Base-by-base conservation (phyloP, 2,888 invertebrate species). In the Strigamia transsilvanica region DNA sequence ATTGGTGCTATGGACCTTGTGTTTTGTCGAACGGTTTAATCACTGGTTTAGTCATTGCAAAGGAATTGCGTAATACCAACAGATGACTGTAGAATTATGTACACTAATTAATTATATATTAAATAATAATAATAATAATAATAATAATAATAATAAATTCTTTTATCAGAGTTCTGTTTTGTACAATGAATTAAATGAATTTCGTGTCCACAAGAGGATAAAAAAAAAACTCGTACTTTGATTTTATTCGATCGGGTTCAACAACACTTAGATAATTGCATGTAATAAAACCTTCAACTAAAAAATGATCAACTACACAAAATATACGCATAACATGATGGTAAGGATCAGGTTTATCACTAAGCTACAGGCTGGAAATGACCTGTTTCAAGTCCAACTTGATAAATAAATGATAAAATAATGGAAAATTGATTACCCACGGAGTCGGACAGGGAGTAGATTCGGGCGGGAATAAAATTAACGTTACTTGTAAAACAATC, bases 21-120 rank as follows among this genome's bases (percentile, higher is more conserved):
- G 77, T 77, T 77, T 77, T 21, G 77, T 77, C 15, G 77, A 77
- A 34, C 1, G 27, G 2, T 34, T 77, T 10, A 77, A 77, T 34
- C 77, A 77, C 15, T n/a, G 23, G 38, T 77, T 77, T 6, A 38
- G 77, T 77, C 77, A 77, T 21, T 77, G 77, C 38, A 77, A 77
- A 38, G 77, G 32, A 77, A 77, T 77, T 18, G 77, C 51, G 15
- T 46, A 46, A 15, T 7, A 10, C 7, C 34, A 34, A 34, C 4
- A 34, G 7, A 5, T 34, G 34, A 7, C 7, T 34, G 34, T 34
- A 34, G 34, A 34, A 5, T 34, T 34, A 3, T 34, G 15, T 46
- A 46, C 10, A 13, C 13, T 46, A 46, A 46, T 46, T 51, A 13
- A 46, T 46, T 46, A 10, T 13, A 13, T 13, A n/a, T 15, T 51